Base-by-base conservation (phyloP, 2,113 vertebrate species). In the Poeciliopsis prolifica region DNA sequence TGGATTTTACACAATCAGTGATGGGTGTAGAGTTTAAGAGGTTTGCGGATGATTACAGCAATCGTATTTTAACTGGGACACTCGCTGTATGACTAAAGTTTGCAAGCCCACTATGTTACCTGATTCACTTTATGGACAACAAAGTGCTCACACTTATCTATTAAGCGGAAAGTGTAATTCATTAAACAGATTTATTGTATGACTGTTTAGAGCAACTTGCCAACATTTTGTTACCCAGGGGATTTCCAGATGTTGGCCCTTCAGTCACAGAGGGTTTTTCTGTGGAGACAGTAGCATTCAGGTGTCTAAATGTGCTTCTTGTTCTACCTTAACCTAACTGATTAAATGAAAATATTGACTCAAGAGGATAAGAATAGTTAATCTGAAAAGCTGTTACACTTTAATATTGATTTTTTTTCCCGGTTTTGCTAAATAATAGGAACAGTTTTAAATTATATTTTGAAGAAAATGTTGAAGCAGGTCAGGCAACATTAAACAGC, bases 231-330 rank as follows among this genome's bases (percentile, higher is more conserved):
- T 70, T 87, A 85, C 81, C 84, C 88, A 88, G 87, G 84, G 84
- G 73, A 83, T 85, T 82, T 77, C 86, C 85, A 90, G 89, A 80
- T 92, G 87, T 88, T 87, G 81, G 78, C 84, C 67, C 78, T 81
- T 88, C 74, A 88, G 84, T 92, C 83, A 81, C 8, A 58, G 51
- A 58, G 78, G 29, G 74, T 42, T 66, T 81, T 87, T 91, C 87
- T 88, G 87, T 83, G 69, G 79, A 86, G 89, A 91, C 87, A 88
- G 88, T 91, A 86, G 86, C 66, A 78, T 84, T 86, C 6, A 15
- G 86, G 88, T 87, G 85, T 89, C 51, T 58, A 24, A 58, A 24
- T 42, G 40, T 28, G 69, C 80, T 86, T 89, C 3, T 88, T 87
- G 87, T 91, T 86, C 89, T 87, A 80, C 84, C 72, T 74, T 48